A percentile compares a stretch with the other conserved stretches of the same genome.
Evolutionary conservation across 2,113 vertebrate species (phyloP).

Genomic region (Harpagus bidentatus): DNA sequence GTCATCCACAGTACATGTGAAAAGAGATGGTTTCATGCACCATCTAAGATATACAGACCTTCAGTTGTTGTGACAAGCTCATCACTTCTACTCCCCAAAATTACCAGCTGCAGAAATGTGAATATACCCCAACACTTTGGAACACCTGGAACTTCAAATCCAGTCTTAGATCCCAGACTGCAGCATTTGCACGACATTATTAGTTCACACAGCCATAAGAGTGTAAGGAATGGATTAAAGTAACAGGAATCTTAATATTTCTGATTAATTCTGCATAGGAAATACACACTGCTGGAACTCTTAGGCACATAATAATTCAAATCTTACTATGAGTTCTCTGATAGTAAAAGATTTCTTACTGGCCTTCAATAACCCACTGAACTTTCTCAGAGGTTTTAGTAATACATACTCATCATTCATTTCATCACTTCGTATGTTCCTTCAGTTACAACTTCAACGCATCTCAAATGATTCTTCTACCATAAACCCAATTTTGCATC

Average conservation of each 20-base stretch:
- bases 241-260: neutral
- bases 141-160: neutral
- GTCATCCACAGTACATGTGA: neutral
- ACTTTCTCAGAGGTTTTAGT: neutral
- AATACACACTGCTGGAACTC: neutral
- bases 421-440: neutral
- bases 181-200: neutral
- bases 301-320: neutral
- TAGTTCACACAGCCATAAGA: neutral
- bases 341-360: neutral
- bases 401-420: neutral
- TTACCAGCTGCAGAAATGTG: neutral
- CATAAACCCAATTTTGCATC: conserved; percentile 21
- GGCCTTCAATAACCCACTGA: neutral
- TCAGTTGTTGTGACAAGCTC: neutral
- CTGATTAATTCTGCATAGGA: neutral
- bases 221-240: neutral
- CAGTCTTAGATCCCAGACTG: neutral
- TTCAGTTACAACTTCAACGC: conserved; percentile 8
- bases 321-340: neutral
- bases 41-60: accelerated
- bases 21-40: neutral
- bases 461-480: neutral
- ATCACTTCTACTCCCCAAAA: neutral
- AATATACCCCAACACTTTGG: neutral